A percentile compares a stretch with the other conserved stretches of the same genome.
phyloP scores from a whole-genome alignment of 2,113 vertebrate species.

The Tauraco erythrolophus region DNA sequence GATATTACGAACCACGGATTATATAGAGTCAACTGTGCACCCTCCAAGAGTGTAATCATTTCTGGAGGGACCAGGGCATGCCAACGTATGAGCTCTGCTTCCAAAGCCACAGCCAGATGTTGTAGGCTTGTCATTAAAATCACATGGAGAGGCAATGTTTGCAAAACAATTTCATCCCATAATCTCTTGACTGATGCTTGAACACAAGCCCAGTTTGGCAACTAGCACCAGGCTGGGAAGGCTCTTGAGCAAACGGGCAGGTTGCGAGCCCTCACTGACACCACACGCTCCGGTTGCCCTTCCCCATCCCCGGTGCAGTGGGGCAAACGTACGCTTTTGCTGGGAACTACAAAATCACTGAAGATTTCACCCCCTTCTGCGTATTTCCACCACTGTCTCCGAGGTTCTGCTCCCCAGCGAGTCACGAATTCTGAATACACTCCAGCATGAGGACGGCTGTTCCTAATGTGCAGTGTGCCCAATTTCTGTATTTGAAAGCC shows the following conservation, averaged over 20 bases:
- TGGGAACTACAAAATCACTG: not conserved
- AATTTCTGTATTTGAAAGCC: not conserved
- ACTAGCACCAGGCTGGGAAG: not conserved
- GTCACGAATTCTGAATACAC: fast-evolving
- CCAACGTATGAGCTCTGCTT: not conserved
- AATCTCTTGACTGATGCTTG: not conserved
- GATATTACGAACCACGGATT: not conserved
- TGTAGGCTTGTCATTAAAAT: not conserved
- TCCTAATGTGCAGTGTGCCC: fast-evolving
- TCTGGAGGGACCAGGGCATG: not conserved
- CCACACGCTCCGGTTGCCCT: not conserved
- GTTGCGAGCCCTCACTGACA: fast-evolving
- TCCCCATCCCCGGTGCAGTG: fast-evolving
- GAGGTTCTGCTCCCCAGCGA: not conserved
- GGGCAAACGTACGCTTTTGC: fast-evolving
- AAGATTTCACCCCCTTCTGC: not conserved
- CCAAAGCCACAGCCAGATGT: slow-evolving; percentile 12
- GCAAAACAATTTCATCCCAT: not conserved
- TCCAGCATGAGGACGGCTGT: fast-evolving
- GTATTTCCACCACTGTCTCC: fast-evolving
- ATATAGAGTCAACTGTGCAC: not conserved
- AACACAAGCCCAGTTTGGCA: not conserved
- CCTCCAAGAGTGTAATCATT: not conserved
- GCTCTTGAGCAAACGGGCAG: not conserved
- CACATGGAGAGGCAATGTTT: not conserved